Base-by-base conservation (phyloP, 2,888 invertebrate genomes). In the Podabrus alpinus region DNA sequence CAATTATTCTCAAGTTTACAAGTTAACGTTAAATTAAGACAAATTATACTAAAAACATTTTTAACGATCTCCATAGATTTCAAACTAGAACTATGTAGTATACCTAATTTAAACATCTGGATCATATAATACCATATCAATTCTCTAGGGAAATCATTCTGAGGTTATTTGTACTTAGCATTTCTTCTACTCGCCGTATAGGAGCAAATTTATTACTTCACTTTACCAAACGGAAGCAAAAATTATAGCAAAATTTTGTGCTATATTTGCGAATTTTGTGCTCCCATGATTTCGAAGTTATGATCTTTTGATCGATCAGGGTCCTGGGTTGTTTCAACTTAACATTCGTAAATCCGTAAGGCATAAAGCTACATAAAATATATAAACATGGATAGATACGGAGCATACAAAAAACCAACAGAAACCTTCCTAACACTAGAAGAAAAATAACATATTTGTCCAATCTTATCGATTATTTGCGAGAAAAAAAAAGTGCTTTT, bases 1-100 rank as follows among this genome's bases (percentile, higher is more conserved):
- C 24, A 62, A 73, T 60, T 69, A 66, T 66, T 66, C 66, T 17
- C 66, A 69, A 66, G 59, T 66, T 66, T 25, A 67, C 67, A 29
- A 25, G 62, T 21, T 64, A 62, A 62, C 62, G 62, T 17, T 21
- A 64, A 64, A 64, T 64, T 21, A 45, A 21, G 62, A 17, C 19
- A 64, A 17, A 19, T 64, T 64, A 64, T 64, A 64, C 17, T 13
- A 64, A 64, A 62, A 64, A 11, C 17, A 45, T n/a, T n/a, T 45
- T 45, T 45, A n/a, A 45, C 45, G n/a, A 45, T n/a, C 45, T 7
- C 7, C 1, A 45, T 45, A n/a, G n/a, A 45, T 45, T 45, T 45
- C n/a, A 45, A 29, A 29, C 29, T 29, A 29, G 11, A 13, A 11
- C 11, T 13, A 29, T 4, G 19, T 19, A 19, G 29, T 29, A 45